phyloP scores from a whole-genome alignment of 1,140 invertebrate species.

The Harlomillsia oculata region DNA sequence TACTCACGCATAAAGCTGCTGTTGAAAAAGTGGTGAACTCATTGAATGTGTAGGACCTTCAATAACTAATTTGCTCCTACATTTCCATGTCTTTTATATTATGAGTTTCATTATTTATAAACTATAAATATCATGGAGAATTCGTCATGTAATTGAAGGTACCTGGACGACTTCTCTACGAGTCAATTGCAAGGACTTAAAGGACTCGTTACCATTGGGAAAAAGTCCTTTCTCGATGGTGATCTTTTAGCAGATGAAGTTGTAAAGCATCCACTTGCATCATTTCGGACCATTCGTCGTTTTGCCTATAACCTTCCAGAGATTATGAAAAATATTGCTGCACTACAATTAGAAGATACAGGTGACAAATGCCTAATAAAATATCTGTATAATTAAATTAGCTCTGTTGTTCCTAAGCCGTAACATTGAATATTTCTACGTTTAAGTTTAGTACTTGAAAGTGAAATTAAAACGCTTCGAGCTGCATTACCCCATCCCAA shows the following conservation, averaged over 20 bases:
- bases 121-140: background rate
- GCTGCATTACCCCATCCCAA: background rate
- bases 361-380: too few species aligned
- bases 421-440: too few species aligned
- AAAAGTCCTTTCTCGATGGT: background rate
- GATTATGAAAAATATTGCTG: background rate
- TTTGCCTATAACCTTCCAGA: background rate
- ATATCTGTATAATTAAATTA: too few species aligned
- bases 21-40: background rate
- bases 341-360: too few species aligned
- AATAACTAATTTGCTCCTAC: background rate
- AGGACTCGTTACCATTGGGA: background rate
- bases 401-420: too few species aligned
- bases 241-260: background rate
- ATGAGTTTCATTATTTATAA: background rate
- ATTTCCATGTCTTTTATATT: background rate
- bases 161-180: background rate
- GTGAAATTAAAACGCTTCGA: background rate
- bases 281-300: conserved; percentile 6
- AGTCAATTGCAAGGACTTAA: background rate
- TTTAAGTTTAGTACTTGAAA: background rate
- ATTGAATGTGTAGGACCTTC: background rate
- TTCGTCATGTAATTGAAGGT: background rate
- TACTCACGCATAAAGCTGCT: background rate
- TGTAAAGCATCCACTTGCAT: conserved; percentile 11